phyloP scores from a whole-genome alignment of 2,113 vertebrate species.

The Pongo abelii region DNA sequence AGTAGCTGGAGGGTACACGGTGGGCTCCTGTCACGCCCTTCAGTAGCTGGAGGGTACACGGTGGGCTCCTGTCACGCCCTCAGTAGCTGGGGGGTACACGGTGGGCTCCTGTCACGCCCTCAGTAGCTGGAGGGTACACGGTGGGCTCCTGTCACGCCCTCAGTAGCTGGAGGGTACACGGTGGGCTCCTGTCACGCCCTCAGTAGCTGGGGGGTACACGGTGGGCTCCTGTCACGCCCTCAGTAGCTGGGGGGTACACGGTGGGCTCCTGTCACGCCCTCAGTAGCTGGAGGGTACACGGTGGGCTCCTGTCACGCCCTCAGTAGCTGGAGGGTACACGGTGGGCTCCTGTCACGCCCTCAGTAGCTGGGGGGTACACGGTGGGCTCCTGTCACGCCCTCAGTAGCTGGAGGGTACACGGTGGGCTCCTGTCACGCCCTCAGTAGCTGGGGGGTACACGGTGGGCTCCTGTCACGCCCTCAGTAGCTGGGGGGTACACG shows the following conservation, averaged over 20 bases:
- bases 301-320: neutral
- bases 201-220: too few species aligned
- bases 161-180: rapidly evolving
- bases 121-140: too few species aligned
- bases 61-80: neutral
- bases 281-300: too few species aligned
- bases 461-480: neutral
- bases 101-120: too few species aligned
- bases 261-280: too few species aligned
- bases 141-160: neutral
- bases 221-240: neutral
- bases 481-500: rapidly evolving
- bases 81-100: rapidly evolving
- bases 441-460: rapidly evolving
- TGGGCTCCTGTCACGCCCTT: rapidly evolving
- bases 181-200: too few species aligned
- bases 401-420: rapidly evolving
- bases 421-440: neutral
- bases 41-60: too few species aligned
- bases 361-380: rapidly evolving
- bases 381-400: neutral
- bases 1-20: rapidly evolving
- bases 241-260: rapidly evolving
- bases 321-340: rapidly evolving
- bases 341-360: neutral